These are phyloP conservation scores for Sympetrum striolatum DNA, from an alignment of 2,888 invertebrate genomes.

Conservation along the genomic window DNA sequence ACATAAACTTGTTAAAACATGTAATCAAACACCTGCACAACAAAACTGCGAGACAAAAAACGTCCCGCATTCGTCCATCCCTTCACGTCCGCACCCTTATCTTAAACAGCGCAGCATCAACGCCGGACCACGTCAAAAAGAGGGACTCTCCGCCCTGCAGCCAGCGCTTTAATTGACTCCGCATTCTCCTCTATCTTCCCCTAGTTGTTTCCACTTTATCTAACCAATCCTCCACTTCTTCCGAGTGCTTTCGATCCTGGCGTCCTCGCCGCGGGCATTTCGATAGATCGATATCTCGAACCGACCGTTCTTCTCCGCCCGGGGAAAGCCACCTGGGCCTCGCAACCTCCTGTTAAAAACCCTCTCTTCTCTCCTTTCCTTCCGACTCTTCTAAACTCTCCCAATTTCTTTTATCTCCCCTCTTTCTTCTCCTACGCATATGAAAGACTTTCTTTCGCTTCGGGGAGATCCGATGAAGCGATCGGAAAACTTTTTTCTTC, in stretches of 20 bases:
- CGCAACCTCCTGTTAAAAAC: background rate
- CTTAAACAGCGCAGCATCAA: background rate
- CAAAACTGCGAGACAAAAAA: background rate
- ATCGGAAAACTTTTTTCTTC: background rate
- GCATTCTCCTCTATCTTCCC: background rate
- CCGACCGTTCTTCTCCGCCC: background rate
- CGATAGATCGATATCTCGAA: background rate
- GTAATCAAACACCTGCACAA: background rate
- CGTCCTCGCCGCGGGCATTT: background rate
- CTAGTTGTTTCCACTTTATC: background rate
- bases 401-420: background rate
- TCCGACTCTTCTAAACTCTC: background rate
- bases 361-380: background rate
- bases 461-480: background rate
- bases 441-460: background rate
- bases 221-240: background rate
- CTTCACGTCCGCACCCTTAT: background rate
- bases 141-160: background rate
- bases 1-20: background rate
- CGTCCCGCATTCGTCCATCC: background rate
- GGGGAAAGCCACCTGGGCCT: background rate
- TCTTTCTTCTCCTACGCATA: background rate
- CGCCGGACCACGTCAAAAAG: background rate
- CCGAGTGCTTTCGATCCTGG: background rate
- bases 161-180: background rate